phyloP scores from a whole-genome alignment of 2,797 vertebrate species.

The Sebastes elongatus region DNA sequence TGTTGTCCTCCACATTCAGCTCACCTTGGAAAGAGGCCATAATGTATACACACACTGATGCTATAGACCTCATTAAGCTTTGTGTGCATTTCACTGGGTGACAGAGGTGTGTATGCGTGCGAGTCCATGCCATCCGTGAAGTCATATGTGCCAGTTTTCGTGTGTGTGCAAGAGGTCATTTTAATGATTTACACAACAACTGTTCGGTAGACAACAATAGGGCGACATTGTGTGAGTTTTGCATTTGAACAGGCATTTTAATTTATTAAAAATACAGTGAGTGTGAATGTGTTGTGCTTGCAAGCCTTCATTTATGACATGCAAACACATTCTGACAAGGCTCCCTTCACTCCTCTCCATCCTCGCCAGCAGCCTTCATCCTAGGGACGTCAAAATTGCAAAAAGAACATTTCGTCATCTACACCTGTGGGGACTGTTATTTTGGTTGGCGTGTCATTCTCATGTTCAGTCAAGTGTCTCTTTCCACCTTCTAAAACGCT shows the following conservation, averaged over 20 bases:
- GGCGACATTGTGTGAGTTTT: background rate
- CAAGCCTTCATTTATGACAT: constrained; percentile 36
- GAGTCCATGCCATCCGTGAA: background rate
- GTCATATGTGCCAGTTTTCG: constrained; percentile 28
- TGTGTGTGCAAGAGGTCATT: constrained; percentile 39
- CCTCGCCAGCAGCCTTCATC: constrained; percentile 25
- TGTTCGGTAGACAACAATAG: constrained; percentile 18
- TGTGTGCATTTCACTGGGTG: constrained; percentile 48
- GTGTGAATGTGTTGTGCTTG: background rate
- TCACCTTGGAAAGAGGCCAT: constrained; percentile 68
- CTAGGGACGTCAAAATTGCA: constrained; percentile 56
- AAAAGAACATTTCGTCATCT: constrained; percentile 48
- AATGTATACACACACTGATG: constrained; percentile 61
- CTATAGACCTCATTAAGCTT: constrained; percentile 60
- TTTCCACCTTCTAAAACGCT: constrained; percentile 50
- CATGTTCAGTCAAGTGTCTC: constrained; percentile 60
- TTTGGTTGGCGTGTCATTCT: constrained; percentile 49
- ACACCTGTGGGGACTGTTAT: constrained; percentile 45
- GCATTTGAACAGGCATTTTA: background rate
- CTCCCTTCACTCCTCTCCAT: constrained; percentile 29
- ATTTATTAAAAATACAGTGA: background rate
- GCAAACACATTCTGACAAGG: constrained; percentile 59
- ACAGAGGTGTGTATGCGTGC: constrained; percentile 1
- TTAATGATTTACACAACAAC: constrained; percentile 42
- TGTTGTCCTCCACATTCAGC: constrained; percentile 56